A percentile compares a stretch with the other conserved stretches of the same genome.
These are phyloP conservation scores for Tiliacea aurago DNA, from an alignment of 2,888 invertebrate species.

Conservation along the genomic window DNA sequence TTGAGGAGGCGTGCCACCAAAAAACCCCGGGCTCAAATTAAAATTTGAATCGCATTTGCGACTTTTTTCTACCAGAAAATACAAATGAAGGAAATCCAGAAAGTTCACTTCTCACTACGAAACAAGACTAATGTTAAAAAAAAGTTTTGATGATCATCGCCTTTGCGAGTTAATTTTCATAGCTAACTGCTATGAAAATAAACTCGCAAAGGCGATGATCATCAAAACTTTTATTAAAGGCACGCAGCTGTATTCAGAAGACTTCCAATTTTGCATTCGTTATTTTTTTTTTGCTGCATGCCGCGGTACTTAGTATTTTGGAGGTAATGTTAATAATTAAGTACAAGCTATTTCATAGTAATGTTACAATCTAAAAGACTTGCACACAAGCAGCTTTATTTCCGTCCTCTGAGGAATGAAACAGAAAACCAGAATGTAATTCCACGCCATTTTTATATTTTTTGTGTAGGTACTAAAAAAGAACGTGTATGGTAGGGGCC, in stretches of 20 bases:
- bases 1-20: conserved; percentile 56
- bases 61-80: conserved; percentile 49
- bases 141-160: no score
- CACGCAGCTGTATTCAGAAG: background rate
- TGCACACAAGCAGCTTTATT: background rate
- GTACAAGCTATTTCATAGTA: background rate
- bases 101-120: background rate
- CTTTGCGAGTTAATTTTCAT: no score
- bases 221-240: no score
- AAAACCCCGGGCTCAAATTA: conserved; percentile 59
- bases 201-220: no score
- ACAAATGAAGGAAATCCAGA: conserved; percentile 2
- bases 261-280: background rate
- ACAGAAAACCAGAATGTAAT: background rate
- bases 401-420: background rate
- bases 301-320: background rate
- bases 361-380: background rate
- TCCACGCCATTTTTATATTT: no score
- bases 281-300: background rate
- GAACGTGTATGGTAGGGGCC: no score
- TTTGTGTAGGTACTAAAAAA: no score
- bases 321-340: background rate
- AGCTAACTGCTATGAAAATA: no score
- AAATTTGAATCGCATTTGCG: conserved; percentile 67
- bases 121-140: background rate